Evolutionary conservation across 2,888 invertebrate genomes (phyloP).

Genomic region (Acanthacorydalis orientalis): DNA sequence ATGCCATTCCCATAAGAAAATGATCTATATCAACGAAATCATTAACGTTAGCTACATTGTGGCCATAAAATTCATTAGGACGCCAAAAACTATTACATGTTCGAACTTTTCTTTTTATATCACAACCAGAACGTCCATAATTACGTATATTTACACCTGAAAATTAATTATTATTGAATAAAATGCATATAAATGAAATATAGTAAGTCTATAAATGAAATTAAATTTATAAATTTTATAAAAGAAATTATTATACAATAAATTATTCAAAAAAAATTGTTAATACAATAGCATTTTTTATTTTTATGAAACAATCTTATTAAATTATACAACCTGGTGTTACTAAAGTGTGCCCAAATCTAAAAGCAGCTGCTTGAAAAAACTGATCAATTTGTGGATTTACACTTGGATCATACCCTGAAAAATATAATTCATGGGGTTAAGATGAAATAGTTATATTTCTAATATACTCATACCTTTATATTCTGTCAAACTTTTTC

Average conservation of each 20-base stretch:
- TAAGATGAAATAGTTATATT: background rate
- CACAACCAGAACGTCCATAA: constrained; percentile 24
- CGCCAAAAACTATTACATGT: constrained; percentile 37
- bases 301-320: constrained; percentile 7
- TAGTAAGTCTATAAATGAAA: no score
- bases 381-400: constrained; percentile 42
- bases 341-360: constrained; percentile 41
- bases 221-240: no score
- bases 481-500: constrained; percentile 9
- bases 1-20: constrained; percentile 35
- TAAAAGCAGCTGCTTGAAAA: constrained; percentile 41
- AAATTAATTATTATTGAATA: background rate
- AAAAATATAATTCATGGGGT: no score
- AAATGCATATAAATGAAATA: background rate
- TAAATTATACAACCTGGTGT: constrained; percentile 22
- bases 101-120: constrained; percentile 21
- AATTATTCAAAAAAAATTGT: no score
- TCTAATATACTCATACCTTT: background rate
- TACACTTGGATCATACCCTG: constrained; percentile 30
- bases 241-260: no score
- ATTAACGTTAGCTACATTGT: constrained; percentile 13
- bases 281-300: no score
- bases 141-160: constrained; percentile 28
- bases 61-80: constrained; percentile 21
- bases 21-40: constrained; percentile 28